Evolutionary conservation across 2,797 vertebrate genomes (phyloP), one percentile per base, ranked within the genome.

Genomic region (Enteromius paludinosus): DNA sequence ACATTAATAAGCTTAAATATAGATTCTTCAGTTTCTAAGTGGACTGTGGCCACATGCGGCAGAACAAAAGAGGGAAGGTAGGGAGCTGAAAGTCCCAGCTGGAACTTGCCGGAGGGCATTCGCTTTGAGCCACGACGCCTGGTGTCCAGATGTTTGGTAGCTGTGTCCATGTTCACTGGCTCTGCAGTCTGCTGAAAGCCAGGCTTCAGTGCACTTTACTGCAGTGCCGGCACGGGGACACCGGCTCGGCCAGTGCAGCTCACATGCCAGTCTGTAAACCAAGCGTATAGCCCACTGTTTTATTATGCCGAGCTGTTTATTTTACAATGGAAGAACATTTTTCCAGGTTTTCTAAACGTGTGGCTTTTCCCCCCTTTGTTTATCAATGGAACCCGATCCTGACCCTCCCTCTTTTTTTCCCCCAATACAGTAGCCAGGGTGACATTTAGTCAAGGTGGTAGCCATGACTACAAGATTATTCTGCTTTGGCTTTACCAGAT

Each of bases 21-120:
- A 75, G 33, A 75, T 82, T 82, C 41, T 47, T 41, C 30, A 28
- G 33, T 74, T 54, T 76, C 52, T 45, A 41, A 81, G 68, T 38
- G 76, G 66, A 79, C 77, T 54, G 74, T 43, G 70, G 75, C 47
- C 30, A 77, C 83, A 23, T 64, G 66, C 80, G 69, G 81, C 68
- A 66, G 84, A 85, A 84, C 66, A 90, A 83, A 91, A 90, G 90
- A 90, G 87, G 87, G 86, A 91, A 75, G 88, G 89, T 68, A 83
- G 89, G 70, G 49, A 68, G 77, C 69, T 62, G 54, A 66, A 71
- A 78, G 76, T 72, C 79, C 77, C 74, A 47, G 82, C 80, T 72
- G 66, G 80, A 84, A 79, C 54, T 80, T 85, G 84, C 88, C 30
- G 71, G 10, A 79, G 82, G 80, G 79, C 82, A 87, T 89, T 80